Percentiles rank a stretch among this genome's conserved stretches.
Evolutionary conservation across 2,113 vertebrate species (phyloP).

Genomic region (Bungarus multicinctus): DNA sequence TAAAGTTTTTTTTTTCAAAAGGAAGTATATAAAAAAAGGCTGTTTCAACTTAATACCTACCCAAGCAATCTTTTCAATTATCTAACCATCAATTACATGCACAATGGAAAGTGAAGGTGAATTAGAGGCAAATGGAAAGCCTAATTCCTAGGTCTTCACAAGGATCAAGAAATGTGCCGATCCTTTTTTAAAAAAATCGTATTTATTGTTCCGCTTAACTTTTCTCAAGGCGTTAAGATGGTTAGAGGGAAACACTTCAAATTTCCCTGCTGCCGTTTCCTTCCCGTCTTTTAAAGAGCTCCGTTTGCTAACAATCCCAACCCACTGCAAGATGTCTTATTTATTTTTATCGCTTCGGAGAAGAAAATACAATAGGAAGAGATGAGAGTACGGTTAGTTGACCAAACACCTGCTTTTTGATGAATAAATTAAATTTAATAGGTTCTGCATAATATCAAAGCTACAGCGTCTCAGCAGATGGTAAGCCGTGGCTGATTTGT

Average conservation of each 20-base stretch:
- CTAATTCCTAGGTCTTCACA: background rate
- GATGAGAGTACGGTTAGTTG: background rate
- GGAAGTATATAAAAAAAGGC: conserved; percentile 21
- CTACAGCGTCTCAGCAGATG: background rate
- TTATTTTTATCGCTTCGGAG: background rate
- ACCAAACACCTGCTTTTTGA: conserved; percentile 8
- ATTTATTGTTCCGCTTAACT: background rate
- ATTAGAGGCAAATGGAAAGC: accelerated
- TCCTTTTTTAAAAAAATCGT: background rate
- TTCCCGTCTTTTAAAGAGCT: background rate
- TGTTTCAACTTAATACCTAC: conserved; percentile 15
- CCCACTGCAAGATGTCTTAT: background rate
- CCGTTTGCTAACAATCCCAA: background rate
- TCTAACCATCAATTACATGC: conserved; percentile 15
- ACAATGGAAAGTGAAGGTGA: background rate
- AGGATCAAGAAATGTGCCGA: background rate
- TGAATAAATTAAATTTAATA: conserved; percentile 6
- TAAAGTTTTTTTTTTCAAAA: conserved; percentile 5
- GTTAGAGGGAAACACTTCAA: background rate
- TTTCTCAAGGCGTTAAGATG: background rate
- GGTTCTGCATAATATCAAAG: background rate
- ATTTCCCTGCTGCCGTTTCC: background rate
- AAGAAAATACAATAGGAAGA: background rate
- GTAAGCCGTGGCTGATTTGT: background rate
- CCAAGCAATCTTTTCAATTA: conserved; percentile 25